phyloP scores from a whole-genome alignment of 2,888 invertebrate species.

The Smittia sp. region DNA sequence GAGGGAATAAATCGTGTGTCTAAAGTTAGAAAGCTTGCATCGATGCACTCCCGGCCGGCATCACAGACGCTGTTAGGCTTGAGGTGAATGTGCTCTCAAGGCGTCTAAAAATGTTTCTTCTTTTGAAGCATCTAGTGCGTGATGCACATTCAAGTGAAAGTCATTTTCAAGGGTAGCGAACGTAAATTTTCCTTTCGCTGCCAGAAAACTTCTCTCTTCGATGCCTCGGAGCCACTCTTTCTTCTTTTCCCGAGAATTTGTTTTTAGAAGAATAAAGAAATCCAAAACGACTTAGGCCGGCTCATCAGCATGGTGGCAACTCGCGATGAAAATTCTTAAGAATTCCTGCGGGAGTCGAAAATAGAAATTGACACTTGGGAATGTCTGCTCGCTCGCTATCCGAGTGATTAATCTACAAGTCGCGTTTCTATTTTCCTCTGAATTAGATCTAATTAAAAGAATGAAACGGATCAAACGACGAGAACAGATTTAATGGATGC shows the following conservation, averaged over 20 bases:
- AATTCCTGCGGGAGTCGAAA: conserved; percentile 16
- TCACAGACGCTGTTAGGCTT: neutral
- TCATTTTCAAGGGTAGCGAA: conserved; percentile 20
- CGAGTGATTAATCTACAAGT: conserved; percentile 40
- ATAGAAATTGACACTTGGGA: conserved; percentile 39
- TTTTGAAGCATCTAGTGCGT: neutral
- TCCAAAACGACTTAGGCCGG: neutral
- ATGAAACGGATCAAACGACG: neutral
- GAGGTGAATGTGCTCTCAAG: conserved; percentile 15
- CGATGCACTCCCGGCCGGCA: neutral
- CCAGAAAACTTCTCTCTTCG: conserved; percentile 13
- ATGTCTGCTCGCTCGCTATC: conserved; percentile 23
- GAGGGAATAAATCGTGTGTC: neutral
- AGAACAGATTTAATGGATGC: neutral
- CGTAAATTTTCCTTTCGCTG: neutral
- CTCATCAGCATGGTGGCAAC: neutral
- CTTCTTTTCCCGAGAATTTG: neutral
- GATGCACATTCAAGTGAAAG: neutral
- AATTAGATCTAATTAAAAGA: neutral
- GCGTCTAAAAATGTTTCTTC: conserved; percentile 1
- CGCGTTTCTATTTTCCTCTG: conserved; percentile 12
- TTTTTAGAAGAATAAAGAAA: neutral
- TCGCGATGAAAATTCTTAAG: neutral
- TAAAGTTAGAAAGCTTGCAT: conserved; percentile 11
- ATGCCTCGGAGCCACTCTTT: neutral